A percentile compares a stretch with the other conserved stretches of the same genome.
Conservation (phyloP, 2,888 invertebrate species). For the Lepas anatifera region DNA sequence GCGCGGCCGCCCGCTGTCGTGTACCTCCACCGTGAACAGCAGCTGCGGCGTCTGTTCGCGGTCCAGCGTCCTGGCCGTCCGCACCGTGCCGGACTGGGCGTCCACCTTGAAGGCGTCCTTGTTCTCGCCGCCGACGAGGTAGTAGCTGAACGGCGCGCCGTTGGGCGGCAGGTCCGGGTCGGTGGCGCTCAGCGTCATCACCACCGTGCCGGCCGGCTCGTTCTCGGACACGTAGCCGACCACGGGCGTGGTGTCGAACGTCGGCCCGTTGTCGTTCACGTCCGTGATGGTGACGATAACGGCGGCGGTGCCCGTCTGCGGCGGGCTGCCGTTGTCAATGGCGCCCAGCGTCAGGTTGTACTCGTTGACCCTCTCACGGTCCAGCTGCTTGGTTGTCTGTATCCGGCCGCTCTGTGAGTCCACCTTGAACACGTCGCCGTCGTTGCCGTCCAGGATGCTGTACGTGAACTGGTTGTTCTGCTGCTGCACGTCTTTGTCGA, state of each 20-base stretch:
- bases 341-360: slow-evolving; percentile 72
- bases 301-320: slow-evolving; percentile 79
- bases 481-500: slow-evolving; percentile 80
- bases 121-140: slow-evolving; percentile 62
- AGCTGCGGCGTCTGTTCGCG: slow-evolving; percentile 64
- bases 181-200: slow-evolving; percentile 70
- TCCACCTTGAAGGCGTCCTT: slow-evolving; percentile 62
- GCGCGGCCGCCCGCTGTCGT: slow-evolving; percentile 72
- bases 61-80: slow-evolving; percentile 65
- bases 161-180: slow-evolving; percentile 85
- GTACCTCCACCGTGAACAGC: slow-evolving; percentile 65
- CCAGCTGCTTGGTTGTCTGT: slow-evolving; percentile 51
- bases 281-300: slow-evolving; percentile 69
- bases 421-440: slow-evolving; percentile 70
- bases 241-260: slow-evolving; percentile 57
- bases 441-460: slow-evolving; percentile 72
- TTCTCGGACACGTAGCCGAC: slow-evolving; percentile 74
- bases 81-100: slow-evolving; percentile 63
- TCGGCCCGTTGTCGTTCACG: slow-evolving; percentile 86
- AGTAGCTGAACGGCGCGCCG: slow-evolving; percentile 77
- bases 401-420: slow-evolving; percentile 76
- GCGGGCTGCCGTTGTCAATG: slow-evolving; percentile 75
- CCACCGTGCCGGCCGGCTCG: slow-evolving; percentile 65
- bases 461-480: slow-evolving; percentile 87
- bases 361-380: slow-evolving; percentile 61